Evolutionary conservation across 1,140 invertebrate species (phyloP).

Genomic region (Samia ricini): DNA sequence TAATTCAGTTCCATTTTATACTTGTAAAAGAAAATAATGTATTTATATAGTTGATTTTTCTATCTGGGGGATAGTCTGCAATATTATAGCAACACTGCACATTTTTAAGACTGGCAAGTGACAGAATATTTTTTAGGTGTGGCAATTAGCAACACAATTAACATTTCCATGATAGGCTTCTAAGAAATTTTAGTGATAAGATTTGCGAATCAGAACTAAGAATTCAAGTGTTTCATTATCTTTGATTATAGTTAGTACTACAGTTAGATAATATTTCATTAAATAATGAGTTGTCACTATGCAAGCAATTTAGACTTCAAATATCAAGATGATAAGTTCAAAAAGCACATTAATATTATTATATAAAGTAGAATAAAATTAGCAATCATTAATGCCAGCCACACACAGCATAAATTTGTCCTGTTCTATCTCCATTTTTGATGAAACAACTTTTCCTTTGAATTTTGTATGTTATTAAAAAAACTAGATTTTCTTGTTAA

Average conservation of each 20-base stretch:
- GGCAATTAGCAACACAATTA: background rate
- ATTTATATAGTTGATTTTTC: too few species aligned
- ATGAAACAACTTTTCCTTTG: too few species aligned
- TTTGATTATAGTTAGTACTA: slow-evolving; percentile 3
- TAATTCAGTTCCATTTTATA: too few species aligned
- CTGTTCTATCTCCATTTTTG: too few species aligned
- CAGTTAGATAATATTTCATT: background rate
- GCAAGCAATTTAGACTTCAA: background rate
- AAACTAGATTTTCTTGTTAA: background rate
- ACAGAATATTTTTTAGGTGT: background rate
- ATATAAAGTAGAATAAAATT: background rate
- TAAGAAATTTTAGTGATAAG: slow-evolving; percentile 17
- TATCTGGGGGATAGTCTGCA: background rate
- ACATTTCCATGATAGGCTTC: slow-evolving; percentile 1
- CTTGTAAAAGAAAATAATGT: too few species aligned
- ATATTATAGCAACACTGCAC: background rate
- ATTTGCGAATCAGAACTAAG: slow-evolving; percentile 12
- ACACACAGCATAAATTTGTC: too few species aligned
- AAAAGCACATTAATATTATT: background rate
- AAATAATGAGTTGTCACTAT: background rate
- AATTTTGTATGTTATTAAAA: too few species aligned
- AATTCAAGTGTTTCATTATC: slow-evolving; percentile 12
- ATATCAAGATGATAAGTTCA: background rate
- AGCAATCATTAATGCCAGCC: background rate
- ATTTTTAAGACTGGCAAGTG: background rate